Evolutionary conservation across 2,113 vertebrate species (phyloP).

Genomic region (Sitta europaea): DNA sequence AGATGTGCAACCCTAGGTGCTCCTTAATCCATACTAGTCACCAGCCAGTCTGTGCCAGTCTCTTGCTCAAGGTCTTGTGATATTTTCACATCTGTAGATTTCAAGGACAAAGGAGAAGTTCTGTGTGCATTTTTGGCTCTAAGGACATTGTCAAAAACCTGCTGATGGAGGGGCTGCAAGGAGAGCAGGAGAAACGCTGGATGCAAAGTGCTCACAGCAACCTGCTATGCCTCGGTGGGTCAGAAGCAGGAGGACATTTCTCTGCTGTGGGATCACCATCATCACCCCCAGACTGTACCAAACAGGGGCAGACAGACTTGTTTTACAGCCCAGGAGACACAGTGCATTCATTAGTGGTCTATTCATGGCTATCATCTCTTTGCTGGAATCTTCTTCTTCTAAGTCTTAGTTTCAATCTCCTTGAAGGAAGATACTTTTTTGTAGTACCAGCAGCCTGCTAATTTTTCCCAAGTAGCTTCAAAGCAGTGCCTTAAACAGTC

Average conservation of each 20-base stretch:
- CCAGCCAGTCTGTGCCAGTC: accelerated
- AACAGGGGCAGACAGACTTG: not conserved
- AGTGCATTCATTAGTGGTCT: not conserved
- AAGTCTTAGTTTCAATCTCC: not conserved
- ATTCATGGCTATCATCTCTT: not conserved
- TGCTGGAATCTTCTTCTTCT: not conserved
- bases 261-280: not conserved
- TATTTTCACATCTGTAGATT: not conserved
- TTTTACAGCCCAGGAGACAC: not conserved
- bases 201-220: accelerated
- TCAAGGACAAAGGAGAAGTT: not conserved
- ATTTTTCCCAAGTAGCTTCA: conserved; percentile 11
- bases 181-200: not conserved
- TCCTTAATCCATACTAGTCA: not conserved
- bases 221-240: accelerated
- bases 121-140: not conserved
- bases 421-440: not conserved
- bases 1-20: not conserved
- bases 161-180: not conserved
- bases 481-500: conserved; percentile 8
- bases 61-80: not conserved
- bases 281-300: not conserved
- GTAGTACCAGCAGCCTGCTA: not conserved
- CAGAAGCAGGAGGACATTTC: not conserved
- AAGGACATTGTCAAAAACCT: not conserved